Conservation (phyloP, 2,888 invertebrate species). For the Eulithis testata region DNA sequence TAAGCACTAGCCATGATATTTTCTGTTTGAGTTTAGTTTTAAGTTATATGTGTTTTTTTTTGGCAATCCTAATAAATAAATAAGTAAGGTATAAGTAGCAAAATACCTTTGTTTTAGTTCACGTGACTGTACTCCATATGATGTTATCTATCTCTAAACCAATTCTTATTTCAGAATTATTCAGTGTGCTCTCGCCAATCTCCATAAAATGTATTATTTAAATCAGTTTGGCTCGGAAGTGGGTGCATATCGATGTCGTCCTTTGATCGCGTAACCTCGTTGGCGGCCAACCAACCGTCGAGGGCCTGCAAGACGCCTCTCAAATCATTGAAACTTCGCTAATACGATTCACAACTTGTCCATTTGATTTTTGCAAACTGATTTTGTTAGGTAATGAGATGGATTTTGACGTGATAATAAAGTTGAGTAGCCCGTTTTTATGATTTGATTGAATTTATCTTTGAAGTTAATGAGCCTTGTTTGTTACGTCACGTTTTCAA, state of each 20-base stretch:
- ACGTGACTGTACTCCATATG: too few relatives aligned
- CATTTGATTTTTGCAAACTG: constrained; percentile 38
- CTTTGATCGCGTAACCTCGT: constrained; percentile 45
- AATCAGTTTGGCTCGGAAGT: constrained; percentile 46
- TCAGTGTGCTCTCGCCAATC: constrained; percentile 25
- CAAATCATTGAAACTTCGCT: constrained; percentile 37
- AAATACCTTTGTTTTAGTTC: too few relatives aligned
- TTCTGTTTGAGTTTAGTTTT: too few relatives aligned
- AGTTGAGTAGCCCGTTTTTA: background rate
- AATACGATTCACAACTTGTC: constrained; percentile 40
- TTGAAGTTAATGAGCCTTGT: too few relatives aligned
- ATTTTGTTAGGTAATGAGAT: constrained; percentile 27
- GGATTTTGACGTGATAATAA: constrained; percentile 21
- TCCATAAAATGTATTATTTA: constrained; percentile 54
- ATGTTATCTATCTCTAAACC: background rate
- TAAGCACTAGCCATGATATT: too few relatives aligned
- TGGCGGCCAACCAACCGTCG: constrained; percentile 42
- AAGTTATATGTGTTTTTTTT: too few relatives aligned
- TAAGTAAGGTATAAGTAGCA: too few relatives aligned
- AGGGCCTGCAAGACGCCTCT: constrained; percentile 38
- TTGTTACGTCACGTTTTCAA: too few relatives aligned
- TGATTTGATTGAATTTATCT: background rate
- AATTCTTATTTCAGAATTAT: constrained; percentile 13
- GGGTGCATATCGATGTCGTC: constrained; percentile 38
- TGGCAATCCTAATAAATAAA: too few relatives aligned